phyloP scores from a whole-genome alignment of 2,888 invertebrate species.

The Pseudococcus viburni region DNA sequence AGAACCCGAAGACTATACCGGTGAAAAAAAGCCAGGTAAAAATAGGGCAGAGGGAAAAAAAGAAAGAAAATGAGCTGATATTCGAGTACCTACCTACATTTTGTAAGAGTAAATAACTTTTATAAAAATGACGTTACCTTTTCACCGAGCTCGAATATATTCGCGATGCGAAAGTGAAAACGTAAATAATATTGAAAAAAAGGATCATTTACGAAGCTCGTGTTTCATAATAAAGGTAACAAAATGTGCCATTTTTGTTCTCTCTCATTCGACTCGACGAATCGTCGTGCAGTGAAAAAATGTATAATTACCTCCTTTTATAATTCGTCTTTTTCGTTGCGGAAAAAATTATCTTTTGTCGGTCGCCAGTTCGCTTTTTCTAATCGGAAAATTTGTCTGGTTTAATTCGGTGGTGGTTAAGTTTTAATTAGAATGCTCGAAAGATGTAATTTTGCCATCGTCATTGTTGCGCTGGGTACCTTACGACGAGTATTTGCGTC shows the following conservation, averaged over 20 bases:
- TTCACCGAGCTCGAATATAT: constrained; percentile 17
- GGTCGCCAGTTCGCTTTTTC: not conserved
- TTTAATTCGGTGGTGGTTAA: not conserved
- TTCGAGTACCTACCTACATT: not conserved
- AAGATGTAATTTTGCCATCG: not conserved
- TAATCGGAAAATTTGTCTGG: not conserved
- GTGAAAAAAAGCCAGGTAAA: not conserved
- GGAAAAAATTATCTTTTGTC: not conserved
- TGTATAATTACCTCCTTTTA: not conserved
- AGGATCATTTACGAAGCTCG: not conserved
- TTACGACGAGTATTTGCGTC: not conserved
- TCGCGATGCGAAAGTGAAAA: not conserved
- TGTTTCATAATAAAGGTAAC: constrained; percentile 15
- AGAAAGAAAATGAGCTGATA: not conserved
- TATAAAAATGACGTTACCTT: constrained; percentile 1
- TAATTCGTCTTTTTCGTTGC: not conserved
- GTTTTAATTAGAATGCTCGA: constrained; percentile 1
- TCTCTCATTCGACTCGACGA: not conserved
- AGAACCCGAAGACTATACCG: not conserved
- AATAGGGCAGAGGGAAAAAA: not conserved
- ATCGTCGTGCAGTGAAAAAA: not conserved
- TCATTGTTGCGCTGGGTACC: not conserved
- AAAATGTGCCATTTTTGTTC: not conserved
- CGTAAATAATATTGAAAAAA: constrained; percentile 9
- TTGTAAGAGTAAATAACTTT: not conserved